Evolutionary conservation across 53 echinoderm and acorn worm genomes (phyloP).

Genomic region (Pentamera pediparva): DNA sequence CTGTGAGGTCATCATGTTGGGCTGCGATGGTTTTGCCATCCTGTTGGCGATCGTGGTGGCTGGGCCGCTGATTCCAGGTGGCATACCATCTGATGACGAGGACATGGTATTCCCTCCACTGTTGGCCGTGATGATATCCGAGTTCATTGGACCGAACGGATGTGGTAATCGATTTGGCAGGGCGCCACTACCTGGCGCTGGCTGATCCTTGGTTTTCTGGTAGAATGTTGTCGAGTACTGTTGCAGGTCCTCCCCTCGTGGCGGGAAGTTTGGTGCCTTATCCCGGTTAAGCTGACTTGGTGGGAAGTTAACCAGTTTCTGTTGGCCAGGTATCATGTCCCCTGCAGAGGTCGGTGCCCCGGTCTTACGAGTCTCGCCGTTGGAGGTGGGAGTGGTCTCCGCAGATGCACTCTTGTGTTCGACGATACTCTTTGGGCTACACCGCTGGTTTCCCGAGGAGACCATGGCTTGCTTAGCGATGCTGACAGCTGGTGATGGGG

Average conservation of each 20-base stretch:
- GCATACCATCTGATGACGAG: conserved; percentile 16
- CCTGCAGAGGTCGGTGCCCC: not conserved
- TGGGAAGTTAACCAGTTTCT: conserved; percentile 91
- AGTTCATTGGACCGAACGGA: conserved; percentile 77
- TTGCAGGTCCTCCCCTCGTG: conserved; percentile 91
- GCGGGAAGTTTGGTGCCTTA: conserved; percentile 99
- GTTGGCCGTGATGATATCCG: conserved; percentile 75
- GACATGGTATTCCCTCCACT: conserved; percentile 10
- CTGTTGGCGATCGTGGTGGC: not conserved
- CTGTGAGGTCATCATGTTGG: not conserved
- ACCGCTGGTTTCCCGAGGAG: conserved; percentile 15
- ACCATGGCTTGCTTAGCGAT: conserved; percentile 22
- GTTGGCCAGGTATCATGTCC: conserved; percentile 30
- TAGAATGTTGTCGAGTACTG: conserved; percentile 97
- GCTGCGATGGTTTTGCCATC: conserved; percentile 57
- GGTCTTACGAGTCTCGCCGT: not conserved
- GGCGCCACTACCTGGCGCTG: too few species aligned
- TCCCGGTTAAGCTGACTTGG: conserved; percentile 89
- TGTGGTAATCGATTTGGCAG: too few species aligned
- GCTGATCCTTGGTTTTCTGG: conserved; percentile 82
- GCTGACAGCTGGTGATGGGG: conserved; percentile 21
- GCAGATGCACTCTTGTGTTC: conserved; percentile 8
- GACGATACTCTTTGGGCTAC: not conserved
- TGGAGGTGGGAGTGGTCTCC: not conserved
- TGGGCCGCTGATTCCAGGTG: conserved; percentile 34